Evolutionary conservation across 2,888 invertebrate genomes (phyloP).

Genomic region (Macrosoma leucophasiata): DNA sequence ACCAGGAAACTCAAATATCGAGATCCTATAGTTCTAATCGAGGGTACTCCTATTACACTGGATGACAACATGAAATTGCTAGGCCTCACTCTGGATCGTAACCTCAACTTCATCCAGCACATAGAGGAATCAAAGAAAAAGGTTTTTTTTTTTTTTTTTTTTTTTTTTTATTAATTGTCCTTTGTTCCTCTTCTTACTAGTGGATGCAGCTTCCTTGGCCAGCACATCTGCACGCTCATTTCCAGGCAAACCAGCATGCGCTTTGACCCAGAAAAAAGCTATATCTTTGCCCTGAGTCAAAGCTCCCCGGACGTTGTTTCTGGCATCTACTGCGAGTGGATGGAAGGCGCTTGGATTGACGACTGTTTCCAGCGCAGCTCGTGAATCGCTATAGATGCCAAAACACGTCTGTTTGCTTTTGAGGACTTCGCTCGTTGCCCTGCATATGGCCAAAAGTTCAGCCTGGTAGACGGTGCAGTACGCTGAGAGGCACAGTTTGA

Average conservation of each 20-base stretch:
- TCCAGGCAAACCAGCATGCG: constrained; percentile 11
- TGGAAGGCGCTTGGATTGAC: constrained; percentile 2
- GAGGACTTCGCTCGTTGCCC: too few species aligned
- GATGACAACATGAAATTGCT: too few species aligned
- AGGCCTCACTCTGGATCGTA: too few species aligned
- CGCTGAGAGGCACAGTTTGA: constrained; percentile 2
- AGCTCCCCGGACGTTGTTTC: constrained; percentile 1
- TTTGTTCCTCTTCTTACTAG: too few species aligned
- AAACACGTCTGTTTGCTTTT: neutral
- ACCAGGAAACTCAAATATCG: too few species aligned
- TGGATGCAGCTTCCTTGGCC: constrained; percentile 10
- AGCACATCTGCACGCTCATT: constrained; percentile 17
- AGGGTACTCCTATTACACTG: too few species aligned
- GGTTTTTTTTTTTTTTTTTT: too few species aligned
- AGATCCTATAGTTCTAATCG: too few species aligned
- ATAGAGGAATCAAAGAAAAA: too few species aligned
- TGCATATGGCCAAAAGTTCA: constrained; percentile 5
- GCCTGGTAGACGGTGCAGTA: constrained; percentile 13
- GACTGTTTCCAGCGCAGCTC: neutral
- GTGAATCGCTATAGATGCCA: neutral
- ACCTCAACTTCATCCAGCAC: too few species aligned
- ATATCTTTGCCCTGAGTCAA: constrained; percentile 4
- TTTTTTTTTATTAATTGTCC: too few species aligned
- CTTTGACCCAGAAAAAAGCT: constrained; percentile 17
- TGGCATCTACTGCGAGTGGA: constrained; percentile 9